A percentile compares a stretch with the other conserved stretches of the same genome.
These are phyloP conservation scores for Drosophila tanythrix DNA, from an alignment of 2,888 invertebrate genomes.

Conservation along the genomic window DNA sequence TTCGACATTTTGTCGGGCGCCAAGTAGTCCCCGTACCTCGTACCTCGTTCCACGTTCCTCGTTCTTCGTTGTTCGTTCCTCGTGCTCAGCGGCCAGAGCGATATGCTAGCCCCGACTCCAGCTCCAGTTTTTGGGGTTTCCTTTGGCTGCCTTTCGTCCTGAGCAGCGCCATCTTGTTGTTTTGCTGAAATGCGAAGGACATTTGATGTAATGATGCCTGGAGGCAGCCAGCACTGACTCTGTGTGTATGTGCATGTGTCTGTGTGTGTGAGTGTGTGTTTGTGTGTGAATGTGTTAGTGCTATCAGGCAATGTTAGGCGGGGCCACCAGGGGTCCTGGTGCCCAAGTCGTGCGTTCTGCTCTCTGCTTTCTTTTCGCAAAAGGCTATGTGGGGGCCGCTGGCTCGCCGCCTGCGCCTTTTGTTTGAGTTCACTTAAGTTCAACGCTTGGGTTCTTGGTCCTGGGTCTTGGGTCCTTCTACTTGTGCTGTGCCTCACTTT, in stretches of 20 bases:
- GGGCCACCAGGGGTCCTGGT: conserved; percentile 44
- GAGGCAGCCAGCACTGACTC: conserved; percentile 67
- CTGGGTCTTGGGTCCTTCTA: conserved; percentile 35
- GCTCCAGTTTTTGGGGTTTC: conserved; percentile 59
- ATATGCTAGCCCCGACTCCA: conserved; percentile 35
- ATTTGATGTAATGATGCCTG: conserved; percentile 83
- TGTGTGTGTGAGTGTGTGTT: conserved; percentile 40
- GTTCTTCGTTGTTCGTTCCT: conserved; percentile 11
- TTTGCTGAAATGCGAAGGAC: conserved; percentile 82
- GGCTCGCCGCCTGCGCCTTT: conserved; percentile 68
- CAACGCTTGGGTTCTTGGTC: conserved; percentile 73
- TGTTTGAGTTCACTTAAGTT: conserved; percentile 82
- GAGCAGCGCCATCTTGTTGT: conserved; percentile 80
- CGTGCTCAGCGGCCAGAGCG: conserved; percentile 47
- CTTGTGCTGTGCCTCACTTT: conserved; percentile 34
- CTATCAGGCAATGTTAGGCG: conserved; percentile 53
- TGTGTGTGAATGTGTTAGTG: conserved; percentile 50
- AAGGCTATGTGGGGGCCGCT: conserved; percentile 49
- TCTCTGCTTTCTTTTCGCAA: conserved; percentile 48
- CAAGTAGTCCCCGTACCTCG: conserved; percentile 58
- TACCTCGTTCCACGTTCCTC: conserved; percentile 20
- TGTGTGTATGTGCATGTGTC: conserved; percentile 12
- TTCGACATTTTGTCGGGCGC: conserved; percentile 73
- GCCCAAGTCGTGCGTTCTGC: conserved; percentile 45
- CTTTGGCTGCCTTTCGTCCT: conserved; percentile 64